Conservation (phyloP, 2,113 vertebrate species). For the Jacana jacana region DNA sequence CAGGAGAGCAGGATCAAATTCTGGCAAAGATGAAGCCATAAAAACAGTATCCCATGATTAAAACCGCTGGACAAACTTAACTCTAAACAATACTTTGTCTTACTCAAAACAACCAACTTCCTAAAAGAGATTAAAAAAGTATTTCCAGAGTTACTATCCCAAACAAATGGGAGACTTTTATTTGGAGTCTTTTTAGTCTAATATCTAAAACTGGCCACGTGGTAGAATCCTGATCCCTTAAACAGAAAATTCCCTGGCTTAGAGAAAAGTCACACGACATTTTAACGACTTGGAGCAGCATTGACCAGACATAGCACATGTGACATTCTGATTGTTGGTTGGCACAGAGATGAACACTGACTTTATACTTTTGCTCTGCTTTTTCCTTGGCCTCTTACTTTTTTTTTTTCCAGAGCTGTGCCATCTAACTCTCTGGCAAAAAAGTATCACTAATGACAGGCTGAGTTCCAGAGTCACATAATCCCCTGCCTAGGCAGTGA, state of each 20-base stretch:
- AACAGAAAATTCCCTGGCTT: slow-evolving; percentile 31
- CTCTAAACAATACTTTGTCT: neutral
- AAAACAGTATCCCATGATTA: neutral
- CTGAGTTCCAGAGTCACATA: neutral
- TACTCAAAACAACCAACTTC: neutral
- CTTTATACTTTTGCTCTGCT: neutral
- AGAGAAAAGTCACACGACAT: slow-evolving; percentile 4
- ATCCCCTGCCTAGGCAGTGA: neutral
- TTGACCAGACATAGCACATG: slow-evolving; percentile 3
- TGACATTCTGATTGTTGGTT: slow-evolving; percentile 32
- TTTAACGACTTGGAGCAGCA: neutral
- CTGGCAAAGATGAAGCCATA: neutral
- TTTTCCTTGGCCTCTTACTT: neutral
- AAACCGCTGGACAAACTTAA: neutral
- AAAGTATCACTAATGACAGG: neutral
- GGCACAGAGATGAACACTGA: neutral
- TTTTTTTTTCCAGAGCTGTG: neutral
- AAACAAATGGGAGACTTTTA: slow-evolving; percentile 8
- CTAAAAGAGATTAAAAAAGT: neutral
- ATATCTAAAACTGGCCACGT: neutral
- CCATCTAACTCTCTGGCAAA: neutral
- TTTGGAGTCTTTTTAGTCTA: neutral
- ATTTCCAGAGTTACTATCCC: neutral
- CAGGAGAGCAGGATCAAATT: neutral
- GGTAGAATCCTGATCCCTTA: neutral